Percentiles rank a stretch among this genome's conserved stretches.
phyloP scores from a whole-genome alignment of 2,888 invertebrate genomes.

The Helleia helle region DNA sequence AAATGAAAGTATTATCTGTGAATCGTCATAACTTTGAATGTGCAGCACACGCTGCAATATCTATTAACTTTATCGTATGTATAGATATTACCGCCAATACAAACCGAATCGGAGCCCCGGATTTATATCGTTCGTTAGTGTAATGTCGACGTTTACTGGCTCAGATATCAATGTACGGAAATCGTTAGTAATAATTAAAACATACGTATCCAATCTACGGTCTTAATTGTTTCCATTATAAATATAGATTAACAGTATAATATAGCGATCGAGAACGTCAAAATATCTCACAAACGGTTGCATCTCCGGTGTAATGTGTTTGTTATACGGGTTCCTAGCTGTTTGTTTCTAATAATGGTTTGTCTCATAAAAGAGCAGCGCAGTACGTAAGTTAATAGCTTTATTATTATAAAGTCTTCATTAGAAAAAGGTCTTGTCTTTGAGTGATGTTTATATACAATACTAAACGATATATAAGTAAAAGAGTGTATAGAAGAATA shows the following conservation, averaged over 20 bases:
- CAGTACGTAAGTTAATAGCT: too few species aligned
- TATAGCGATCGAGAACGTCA: background rate
- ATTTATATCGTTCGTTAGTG: conserved; percentile 33
- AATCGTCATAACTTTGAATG: conserved; percentile 1
- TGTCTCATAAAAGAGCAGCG: too few species aligned
- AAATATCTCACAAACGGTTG: background rate
- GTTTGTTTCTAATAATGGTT: too few species aligned
- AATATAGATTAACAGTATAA: conserved; percentile 7
- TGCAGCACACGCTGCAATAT: background rate
- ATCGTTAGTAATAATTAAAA: conserved; percentile 24
- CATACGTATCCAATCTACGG: conserved; percentile 9
- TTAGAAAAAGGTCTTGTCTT: too few species aligned
- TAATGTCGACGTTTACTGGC: conserved; percentile 23
- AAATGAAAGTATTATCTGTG: too few species aligned
- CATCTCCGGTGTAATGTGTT: too few species aligned
- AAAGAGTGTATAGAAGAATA: too few species aligned
- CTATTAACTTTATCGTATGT: conserved; percentile 21
- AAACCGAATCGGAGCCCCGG: conserved; percentile 36
- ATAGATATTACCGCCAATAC: conserved; percentile 38
- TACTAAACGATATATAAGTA: too few species aligned
- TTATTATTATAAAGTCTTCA: too few species aligned
- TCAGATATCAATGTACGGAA: conserved; percentile 23
- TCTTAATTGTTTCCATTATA: conserved; percentile 9
- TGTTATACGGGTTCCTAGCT: too few species aligned
- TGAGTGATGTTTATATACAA: too few species aligned